Evolutionary conservation across 2,113 vertebrate genomes (phyloP).

Genomic region (Calyptommatus sinebrachiatus): DNA sequence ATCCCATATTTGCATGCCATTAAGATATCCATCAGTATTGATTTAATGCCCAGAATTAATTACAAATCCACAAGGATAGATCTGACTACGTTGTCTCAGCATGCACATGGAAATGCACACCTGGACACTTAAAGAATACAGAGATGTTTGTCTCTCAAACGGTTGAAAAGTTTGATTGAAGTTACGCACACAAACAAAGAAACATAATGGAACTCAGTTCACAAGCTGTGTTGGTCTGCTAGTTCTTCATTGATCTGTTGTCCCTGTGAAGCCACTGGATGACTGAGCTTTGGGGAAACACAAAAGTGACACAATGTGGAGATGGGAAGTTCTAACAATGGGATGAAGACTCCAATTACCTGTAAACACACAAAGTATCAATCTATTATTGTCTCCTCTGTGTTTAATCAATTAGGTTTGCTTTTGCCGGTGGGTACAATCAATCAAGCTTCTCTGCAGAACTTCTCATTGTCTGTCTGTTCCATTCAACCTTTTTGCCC

Average conservation of each 20-base stretch:
- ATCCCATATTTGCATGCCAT: too few relatives aligned
- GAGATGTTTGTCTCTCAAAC: conserved; percentile 12
- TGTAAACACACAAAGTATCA: conserved; percentile 52
- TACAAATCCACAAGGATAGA: not conserved
- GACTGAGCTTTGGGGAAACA: conserved; percentile 21
- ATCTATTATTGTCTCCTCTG: conserved; percentile 45
- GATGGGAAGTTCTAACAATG: conserved; percentile 40
- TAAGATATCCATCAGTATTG: not conserved
- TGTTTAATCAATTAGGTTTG: conserved; percentile 54
- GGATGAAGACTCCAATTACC: conserved; percentile 45
- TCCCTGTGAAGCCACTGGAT: conserved; percentile 28
- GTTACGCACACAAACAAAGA: not conserved
- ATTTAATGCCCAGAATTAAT: too few relatives aligned
- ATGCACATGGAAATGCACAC: not conserved
- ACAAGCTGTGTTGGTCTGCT: conserved; percentile 2
- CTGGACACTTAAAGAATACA: too few relatives aligned
- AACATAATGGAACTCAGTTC: not conserved
- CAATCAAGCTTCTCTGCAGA: conserved; percentile 41
- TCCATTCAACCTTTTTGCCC: conserved; percentile 41
- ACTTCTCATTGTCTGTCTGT: conserved; percentile 37
- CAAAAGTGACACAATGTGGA: conserved; percentile 49
- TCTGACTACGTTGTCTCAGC: not conserved
- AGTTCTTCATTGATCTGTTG: conserved; percentile 10
- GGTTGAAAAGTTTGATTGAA: not conserved
- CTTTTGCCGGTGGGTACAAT: conserved; percentile 34